These are phyloP conservation scores for fruit fly (Drosophila melanogaster) DNA, from an alignment of 1,140 invertebrate species.

Conservation along the genomic window DNA sequence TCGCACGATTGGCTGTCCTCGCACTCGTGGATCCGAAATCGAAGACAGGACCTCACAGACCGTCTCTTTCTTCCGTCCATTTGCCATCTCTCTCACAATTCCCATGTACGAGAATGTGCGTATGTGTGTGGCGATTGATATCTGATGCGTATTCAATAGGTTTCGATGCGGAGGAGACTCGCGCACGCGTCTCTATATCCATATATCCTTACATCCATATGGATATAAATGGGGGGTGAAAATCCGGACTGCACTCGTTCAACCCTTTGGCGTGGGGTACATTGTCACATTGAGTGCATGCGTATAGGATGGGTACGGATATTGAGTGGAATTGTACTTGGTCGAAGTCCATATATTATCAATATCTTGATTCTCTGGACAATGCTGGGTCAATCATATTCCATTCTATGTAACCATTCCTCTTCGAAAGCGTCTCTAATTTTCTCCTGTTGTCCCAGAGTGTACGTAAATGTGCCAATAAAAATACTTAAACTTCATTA, in stretches of 20 bases:
- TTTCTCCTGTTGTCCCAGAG: no score
- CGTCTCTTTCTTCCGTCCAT: constrained; percentile 13
- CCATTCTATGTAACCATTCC: no score
- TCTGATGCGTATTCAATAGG: constrained; percentile 83
- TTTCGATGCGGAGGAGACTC: constrained; percentile 64
- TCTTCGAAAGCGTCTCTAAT: no score
- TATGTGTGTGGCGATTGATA: constrained; percentile 67
- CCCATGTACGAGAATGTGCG: constrained; percentile 2
- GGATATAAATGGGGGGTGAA: constrained; percentile 53
- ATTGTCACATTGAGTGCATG: constrained; percentile 6
- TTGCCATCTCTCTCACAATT: background rate
- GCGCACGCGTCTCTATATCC: constrained; percentile 62
- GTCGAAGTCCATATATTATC: background rate
- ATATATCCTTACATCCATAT: constrained; percentile 8
- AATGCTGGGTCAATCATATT: background rate
- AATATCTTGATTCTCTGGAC: background rate
- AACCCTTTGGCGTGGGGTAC: constrained; percentile 55
- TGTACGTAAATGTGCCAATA: constrained; percentile 63
- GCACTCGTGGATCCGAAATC: constrained; percentile 68
- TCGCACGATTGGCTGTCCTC: constrained; percentile 67
- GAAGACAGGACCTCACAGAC: constrained; percentile 51
- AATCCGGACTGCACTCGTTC: constrained; percentile 33
- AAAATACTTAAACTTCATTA: constrained; percentile 83
- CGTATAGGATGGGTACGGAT: background rate
- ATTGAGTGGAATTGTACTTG: constrained; percentile 3